Evolutionary conservation across 2,888 invertebrate genomes (phyloP), one percentile per base, ranked within the genome.

Genomic region (Microctonus hyperodae): DNA sequence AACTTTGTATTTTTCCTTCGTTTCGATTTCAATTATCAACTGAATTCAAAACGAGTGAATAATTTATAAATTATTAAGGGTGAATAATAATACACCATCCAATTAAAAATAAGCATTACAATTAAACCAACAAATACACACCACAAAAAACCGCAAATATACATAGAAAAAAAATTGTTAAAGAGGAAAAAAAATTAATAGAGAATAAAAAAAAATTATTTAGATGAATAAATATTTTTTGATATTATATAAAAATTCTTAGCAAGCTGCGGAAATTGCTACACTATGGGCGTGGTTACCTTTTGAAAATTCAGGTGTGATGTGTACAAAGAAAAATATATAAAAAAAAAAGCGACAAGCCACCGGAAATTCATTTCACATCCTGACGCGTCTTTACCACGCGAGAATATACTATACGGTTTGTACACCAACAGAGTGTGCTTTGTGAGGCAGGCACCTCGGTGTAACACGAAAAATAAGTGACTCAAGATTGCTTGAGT

Each of bases 401-500:
- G 57, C 60, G 40, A 65, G 31, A 44, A 53, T 60, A 25, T 44
- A n/a, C n/a, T n/a, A 40, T 28, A n/a, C n/a, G 13, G n/a, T 40
- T 37, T 37, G 4, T 22, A 40, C 31, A 55, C 16, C 28, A 25
- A 25, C 35, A 7, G 3, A 23, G 1, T 44, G 44, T 44, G 1
- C 5, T 16, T 16, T 44, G 44, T 44, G 44, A 16, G 44, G 16
- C 7, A 22, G 16, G 25, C 37, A 53, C 22, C 62, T 53, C 59
- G 9, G 37, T 31, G 51, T 61, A 62, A 58, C 51, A 67, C 53
- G 58, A 44, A 63, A 63, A 67, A 64, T 53, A 63, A 67, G 59
- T 64, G 59, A 59, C 59, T 50, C 37, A 57, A 57, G 51, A 67
- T 67, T 51, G 66, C n/a, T 62, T n/a, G 50, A 62, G 62, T 62